Conservation (phyloP, 2,113 vertebrate species). For the Colinus virginianus region DNA sequence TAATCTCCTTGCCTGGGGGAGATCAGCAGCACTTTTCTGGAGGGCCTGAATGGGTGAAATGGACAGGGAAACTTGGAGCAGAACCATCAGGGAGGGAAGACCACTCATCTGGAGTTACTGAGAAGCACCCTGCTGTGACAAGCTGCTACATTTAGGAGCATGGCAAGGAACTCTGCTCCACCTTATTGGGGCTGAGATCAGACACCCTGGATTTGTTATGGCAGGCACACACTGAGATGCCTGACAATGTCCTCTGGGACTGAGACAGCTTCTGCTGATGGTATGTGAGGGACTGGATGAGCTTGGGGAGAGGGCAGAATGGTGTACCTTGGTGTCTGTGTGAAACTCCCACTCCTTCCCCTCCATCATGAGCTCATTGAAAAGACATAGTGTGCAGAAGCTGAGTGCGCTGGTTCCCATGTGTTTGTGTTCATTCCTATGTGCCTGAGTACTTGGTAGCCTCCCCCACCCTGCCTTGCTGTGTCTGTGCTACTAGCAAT, state of each 20-base stretch:
- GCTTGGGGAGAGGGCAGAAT: background rate
- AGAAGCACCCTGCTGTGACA: background rate
- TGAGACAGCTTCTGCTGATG: background rate
- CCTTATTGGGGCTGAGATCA: background rate
- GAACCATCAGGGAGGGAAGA: background rate
- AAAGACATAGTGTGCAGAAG: background rate
- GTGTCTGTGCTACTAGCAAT: background rate
- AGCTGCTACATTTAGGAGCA: background rate
- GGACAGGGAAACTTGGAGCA: background rate
- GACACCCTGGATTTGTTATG: background rate
- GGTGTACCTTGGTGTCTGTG: background rate
- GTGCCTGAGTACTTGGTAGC: background rate
- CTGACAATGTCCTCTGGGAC: background rate
- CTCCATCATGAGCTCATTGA: background rate
- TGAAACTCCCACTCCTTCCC: background rate
- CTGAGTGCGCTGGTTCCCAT: background rate
- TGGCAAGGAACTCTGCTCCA: background rate
- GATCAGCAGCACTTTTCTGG: background rate
- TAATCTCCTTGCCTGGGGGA: slow-evolving; percentile 18
- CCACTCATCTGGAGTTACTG: background rate
- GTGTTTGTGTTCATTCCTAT: background rate
- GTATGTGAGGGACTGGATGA: background rate
- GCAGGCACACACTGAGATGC: rapidly evolving
- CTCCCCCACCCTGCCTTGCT: background rate
- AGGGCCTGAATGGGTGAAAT: background rate